These are phyloP conservation scores for Callinectes sapidus DNA, from an alignment of 2,888 invertebrate species.

Conservation along the genomic window DNA sequence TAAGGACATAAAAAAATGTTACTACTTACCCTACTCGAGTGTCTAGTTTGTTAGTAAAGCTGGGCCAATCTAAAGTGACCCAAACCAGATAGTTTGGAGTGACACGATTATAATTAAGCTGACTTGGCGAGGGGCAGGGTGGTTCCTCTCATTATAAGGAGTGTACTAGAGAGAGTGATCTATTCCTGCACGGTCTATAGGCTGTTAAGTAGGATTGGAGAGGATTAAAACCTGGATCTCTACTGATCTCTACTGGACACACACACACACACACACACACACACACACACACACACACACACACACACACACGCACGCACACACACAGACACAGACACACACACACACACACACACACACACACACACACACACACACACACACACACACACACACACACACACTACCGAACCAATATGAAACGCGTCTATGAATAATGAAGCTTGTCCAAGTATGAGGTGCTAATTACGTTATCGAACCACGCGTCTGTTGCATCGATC, in stretches of 20 bases:
- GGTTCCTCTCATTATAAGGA: too few relatives aligned
- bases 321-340: not conserved
- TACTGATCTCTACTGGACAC: too few relatives aligned
- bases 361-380: too few relatives aligned
- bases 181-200: not conserved
- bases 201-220: not conserved
- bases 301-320: not conserved
- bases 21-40: too few relatives aligned
- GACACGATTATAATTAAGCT: too few relatives aligned
- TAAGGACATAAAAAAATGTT: too few relatives aligned
- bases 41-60: too few relatives aligned
- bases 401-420: not conserved
- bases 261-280: slow-evolving; percentile 8
- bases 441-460: not conserved
- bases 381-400: slow-evolving; percentile 25
- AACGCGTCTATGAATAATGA: not conserved
- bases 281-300: slow-evolving; percentile 23
- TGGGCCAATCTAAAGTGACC: too few relatives aligned
- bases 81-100: too few relatives aligned
- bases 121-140: too few relatives aligned
- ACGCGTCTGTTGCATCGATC: not conserved
- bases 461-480: not conserved
- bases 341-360: not conserved
- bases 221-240: not conserved
- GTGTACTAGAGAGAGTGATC: too few relatives aligned